Evolutionary conservation across 2,797 vertebrate species (phyloP).

Genomic region (Enteromius argenteus): DNA sequence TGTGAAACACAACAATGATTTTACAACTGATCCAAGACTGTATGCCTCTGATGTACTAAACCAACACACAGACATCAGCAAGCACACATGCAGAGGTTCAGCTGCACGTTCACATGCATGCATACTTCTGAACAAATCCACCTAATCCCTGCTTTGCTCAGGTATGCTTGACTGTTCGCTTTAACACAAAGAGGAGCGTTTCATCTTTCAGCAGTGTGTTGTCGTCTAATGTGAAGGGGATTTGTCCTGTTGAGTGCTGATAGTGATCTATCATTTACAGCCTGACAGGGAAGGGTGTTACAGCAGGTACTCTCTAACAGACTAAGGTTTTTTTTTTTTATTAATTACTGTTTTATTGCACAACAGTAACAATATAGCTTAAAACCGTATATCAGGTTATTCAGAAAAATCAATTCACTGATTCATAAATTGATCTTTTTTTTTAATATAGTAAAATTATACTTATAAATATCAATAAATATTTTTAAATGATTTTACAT

Average conservation of each 20-base stretch:
- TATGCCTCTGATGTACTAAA: constrained; percentile 35
- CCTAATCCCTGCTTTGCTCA: constrained; percentile 1
- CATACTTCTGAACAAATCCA: background rate
- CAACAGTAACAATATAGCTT: background rate
- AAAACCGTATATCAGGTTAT: background rate
- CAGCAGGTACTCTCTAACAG: constrained; percentile 8
- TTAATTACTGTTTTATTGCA: background rate
- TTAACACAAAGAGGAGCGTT: background rate
- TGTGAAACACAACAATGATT: constrained; percentile 32
- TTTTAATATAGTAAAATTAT: too few species aligned
- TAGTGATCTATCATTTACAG: background rate
- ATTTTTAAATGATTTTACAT: too few species aligned
- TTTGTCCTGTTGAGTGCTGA: constrained; percentile 30
- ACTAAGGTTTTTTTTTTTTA: background rate
- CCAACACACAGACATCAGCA: background rate
- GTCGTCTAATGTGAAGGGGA: background rate
- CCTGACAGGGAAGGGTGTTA: background rate
- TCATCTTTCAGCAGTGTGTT: constrained; percentile 22
- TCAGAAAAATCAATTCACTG: background rate
- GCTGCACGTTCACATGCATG: background rate
- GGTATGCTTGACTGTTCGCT: background rate
- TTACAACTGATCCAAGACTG: constrained; percentile 29
- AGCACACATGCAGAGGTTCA: background rate
- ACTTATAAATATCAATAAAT: too few species aligned
- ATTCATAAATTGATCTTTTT: background rate